Conservation (phyloP, 1,140 invertebrate species). For the Philopotamus ludificatus region DNA sequence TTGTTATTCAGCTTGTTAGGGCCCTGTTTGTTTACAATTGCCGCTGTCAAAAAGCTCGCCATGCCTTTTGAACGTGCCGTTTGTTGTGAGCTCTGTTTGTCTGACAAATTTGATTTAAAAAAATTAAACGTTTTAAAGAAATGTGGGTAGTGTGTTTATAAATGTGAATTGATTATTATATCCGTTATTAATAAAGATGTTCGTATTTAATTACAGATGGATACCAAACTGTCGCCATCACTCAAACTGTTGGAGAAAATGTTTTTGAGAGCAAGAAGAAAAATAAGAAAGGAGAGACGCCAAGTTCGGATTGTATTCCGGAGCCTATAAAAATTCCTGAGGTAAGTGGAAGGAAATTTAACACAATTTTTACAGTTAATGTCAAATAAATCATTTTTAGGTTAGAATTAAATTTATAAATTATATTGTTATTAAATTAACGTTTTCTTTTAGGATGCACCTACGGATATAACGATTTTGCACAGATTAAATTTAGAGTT, state of each 20-base stretch:
- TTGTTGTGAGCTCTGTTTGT: slow-evolving; percentile 23
- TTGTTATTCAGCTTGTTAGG: too few species aligned
- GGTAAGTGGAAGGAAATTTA: neutral
- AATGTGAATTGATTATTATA: too few species aligned
- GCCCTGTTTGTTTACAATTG: too few species aligned
- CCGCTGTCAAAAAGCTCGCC: too few species aligned
- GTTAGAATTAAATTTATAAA: too few species aligned
- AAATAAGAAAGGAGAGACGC: slow-evolving; percentile 44
- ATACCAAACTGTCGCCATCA: slow-evolving; percentile 52
- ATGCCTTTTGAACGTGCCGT: slow-evolving; percentile 5
- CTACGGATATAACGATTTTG: slow-evolving; percentile 21
- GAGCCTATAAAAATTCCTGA: slow-evolving; percentile 17
- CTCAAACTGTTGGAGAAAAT: slow-evolving; percentile 50
- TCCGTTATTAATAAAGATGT: too few species aligned
- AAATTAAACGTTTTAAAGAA: slow-evolving; percentile 24
- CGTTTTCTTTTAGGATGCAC: slow-evolving; percentile 31
- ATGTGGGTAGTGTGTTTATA: slow-evolving; percentile 27
- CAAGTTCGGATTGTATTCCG: slow-evolving; percentile 27
- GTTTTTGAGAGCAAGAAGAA: slow-evolving; percentile 48
- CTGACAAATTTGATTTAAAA: slow-evolving; percentile 25
- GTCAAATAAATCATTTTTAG: neutral
- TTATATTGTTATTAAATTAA: too few species aligned
- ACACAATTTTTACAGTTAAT: too few species aligned
- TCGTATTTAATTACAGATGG: slow-evolving; percentile 52
- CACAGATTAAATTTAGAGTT: slow-evolving; percentile 31